Evolutionary conservation across 2,797 vertebrate species (phyloP), one percentile per base, ranked within the genome.

Genomic region (Crotalus adamanteus): DNA sequence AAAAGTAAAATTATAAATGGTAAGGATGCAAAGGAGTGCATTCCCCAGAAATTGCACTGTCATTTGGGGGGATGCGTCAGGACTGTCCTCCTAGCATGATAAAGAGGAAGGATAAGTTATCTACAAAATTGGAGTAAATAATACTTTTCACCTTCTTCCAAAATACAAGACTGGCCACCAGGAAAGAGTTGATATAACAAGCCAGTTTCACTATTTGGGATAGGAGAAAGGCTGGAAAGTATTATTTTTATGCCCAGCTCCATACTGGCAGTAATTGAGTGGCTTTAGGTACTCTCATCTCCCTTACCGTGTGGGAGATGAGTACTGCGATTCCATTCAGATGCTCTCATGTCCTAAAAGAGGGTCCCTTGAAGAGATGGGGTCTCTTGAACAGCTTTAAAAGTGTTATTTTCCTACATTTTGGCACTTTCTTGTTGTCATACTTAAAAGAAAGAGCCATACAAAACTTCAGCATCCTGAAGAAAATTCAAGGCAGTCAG

Each of bases 21-120:
- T 59, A 59, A 28, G 20, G 61, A 57, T 89, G 69, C 86, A 89
- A 78, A 91, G 26, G 65, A 31, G 78, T 63, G 69, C 31, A n/a
- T 93, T 91, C 51, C 86, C 86, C 69, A 91, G 86, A 83, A 93
- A 88, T 42, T 42, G 86, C 65, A 83, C 78, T 60, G 83, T 47
- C 20, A 47, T 12, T 57, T 42, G 47, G 7, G 20, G 14, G 51
- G 20, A 83, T 83, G 9, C 9, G 37, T 42, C 73, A 83, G 8
- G 37, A 47, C 61, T 61, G 42, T 51, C 69, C 42, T 61, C 56
- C 88, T 31, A 65, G 20, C 22, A 28, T 86, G 57, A 88, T 22
- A 83, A 91, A 55, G 59, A 31, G 26, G 26, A 28, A 91, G 20
- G 73, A 59, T 31, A 37, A 37, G 31, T 37, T 37, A 73, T 85